Percentiles rank a stretch among this genome's conserved stretches.
Evolutionary conservation across 2,797 vertebrate species (phyloP).

Genomic region (Heliangelus exortis): DNA sequence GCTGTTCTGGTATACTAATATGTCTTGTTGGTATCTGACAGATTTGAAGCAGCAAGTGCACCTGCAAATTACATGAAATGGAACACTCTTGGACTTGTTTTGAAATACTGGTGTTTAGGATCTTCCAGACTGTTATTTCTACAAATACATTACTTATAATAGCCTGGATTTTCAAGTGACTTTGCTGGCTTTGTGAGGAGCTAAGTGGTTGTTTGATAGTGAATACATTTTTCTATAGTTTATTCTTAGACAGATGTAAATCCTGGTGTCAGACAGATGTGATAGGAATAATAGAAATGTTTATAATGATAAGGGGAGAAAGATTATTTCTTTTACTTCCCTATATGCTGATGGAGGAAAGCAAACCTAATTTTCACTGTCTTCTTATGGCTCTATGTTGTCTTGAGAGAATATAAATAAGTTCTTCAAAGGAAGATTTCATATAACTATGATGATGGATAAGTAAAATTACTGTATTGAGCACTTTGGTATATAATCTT

Average conservation of each 20-base stretch:
- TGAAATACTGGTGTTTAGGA: background rate
- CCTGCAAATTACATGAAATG: background rate
- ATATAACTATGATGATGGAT: background rate
- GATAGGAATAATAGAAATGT: background rate
- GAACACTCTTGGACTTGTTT: background rate
- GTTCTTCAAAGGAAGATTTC: background rate
- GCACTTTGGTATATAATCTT: background rate
- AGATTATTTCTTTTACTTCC: background rate
- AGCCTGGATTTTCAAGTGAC: background rate
- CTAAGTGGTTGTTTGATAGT: background rate
- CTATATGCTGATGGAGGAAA: background rate
- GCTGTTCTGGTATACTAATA: background rate
- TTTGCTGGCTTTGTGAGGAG: background rate
- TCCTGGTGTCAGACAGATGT: background rate
- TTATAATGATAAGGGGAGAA: background rate
- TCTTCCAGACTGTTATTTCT: background rate
- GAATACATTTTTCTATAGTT: background rate
- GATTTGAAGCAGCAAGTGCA: background rate
- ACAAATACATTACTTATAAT: background rate
- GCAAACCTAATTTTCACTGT: background rate
- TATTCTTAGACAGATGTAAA: background rate
- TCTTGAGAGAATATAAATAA: background rate
- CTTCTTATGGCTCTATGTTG: background rate
- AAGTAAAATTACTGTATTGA: background rate
- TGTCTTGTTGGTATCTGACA: background rate